phyloP scores from a whole-genome alignment of 1,140 invertebrate species.

The Probaryconus sp. region DNA sequence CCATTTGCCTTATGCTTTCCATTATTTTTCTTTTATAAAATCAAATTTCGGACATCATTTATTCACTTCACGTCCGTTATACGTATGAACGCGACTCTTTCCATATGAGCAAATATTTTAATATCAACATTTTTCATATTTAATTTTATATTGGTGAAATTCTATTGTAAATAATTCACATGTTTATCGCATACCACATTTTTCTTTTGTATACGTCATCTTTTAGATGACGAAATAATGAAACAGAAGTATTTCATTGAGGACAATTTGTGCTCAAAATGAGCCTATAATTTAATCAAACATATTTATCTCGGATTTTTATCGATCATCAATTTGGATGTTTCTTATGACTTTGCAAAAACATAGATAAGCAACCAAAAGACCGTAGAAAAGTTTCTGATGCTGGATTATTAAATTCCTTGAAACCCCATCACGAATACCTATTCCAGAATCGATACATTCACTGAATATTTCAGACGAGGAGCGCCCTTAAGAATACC shows the following conservation, averaged over 20 bases:
- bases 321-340: conserved; percentile 58
- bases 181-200: neutral
- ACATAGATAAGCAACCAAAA: conserved; percentile 54
- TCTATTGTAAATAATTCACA: conserved; percentile 16
- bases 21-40: neutral
- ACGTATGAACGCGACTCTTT: neutral
- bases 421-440: conserved; percentile 75
- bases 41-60: neutral
- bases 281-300: conserved; percentile 6
- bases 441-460: conserved; percentile 77
- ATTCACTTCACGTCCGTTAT: neutral
- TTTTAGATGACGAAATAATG: neutral
- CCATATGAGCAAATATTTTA: conserved; percentile 14
- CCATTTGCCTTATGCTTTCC: neutral
- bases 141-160: conserved; percentile 33
- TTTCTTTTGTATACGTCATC: neutral
- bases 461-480: conserved; percentile 76
- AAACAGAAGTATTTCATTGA: neutral
- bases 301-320: conserved; percentile 61
- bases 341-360: conserved; percentile 38
- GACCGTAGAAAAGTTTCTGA: conserved; percentile 72
- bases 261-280: neutral
- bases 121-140: conserved; percentile 30
- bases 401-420: conserved; percentile 78
- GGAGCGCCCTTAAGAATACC: conserved; percentile 60